Evolutionary conservation across 2,888 invertebrate species (phyloP), one percentile per base, ranked within the genome.

Genomic region (Dilophus febrilis): DNA sequence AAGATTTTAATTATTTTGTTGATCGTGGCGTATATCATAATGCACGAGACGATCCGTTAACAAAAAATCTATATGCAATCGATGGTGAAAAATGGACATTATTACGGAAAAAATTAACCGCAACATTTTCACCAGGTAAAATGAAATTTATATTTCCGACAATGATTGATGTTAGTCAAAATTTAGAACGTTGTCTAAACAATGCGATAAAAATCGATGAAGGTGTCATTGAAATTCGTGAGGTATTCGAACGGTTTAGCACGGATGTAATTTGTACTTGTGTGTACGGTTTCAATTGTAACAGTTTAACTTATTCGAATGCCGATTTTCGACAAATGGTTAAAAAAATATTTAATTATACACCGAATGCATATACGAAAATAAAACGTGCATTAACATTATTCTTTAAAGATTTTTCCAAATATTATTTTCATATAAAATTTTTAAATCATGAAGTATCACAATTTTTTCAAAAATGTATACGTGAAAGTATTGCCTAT

Each of bases 41-140:
- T 41, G 47, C 50, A 52, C 14, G 59, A 38, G 49, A 45, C 6
- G 66, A 66, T 45, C 61, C 64, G 3, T 44, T 66, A 8, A 56
- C 61, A 1, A 56, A 49, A 1, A 61, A 66, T 48, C 45, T 65
- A 1, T 50, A 64, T 29, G 57, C 57, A 37, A 45, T 63, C 49
- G 63, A 65, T 43, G 63, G 59, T 12, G 49, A 49, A 5, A 53
- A 53, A 12, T 66, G 65, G 65, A 55, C 55, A 16, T 46, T 47
- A 1, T 38, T 65, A 26, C 50, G 60, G 29, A 47, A 65, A 2
- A 72, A 72, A 49, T 57, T 76, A 51, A 68, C 74, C 1, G 70
- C 74, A 1, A 66, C 70, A 0, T 77, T 74, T 50, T 70, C 74
- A 1, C 64, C 72, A 0, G 70, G 68, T n/a, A 74, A 73, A 53